These are phyloP conservation scores for Ferdinandea cuprea DNA, from an alignment of 2,888 invertebrate genomes.

Conservation along the genomic window DNA sequence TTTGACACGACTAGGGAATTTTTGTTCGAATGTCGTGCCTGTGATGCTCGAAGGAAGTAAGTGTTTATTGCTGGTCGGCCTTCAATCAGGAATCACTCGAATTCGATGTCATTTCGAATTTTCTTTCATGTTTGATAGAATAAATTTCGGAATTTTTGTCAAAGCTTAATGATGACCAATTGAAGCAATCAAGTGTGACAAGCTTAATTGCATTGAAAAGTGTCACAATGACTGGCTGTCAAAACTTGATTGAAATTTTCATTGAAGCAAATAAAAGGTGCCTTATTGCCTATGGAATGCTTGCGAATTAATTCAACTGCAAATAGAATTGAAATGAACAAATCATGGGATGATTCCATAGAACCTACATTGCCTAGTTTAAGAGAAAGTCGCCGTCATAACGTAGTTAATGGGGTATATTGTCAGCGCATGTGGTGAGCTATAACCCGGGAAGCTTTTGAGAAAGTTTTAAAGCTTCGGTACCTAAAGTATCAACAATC, in stretches of 20 bases:
- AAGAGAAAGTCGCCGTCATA: too few relatives aligned
- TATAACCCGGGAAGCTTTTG: too few relatives aligned
- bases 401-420: too few relatives aligned
- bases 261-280: too few relatives aligned
- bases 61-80: not conserved
- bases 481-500: too few relatives aligned
- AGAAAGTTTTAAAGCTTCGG: too few relatives aligned
- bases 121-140: slow-evolving; percentile 9
- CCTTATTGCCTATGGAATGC: too few relatives aligned
- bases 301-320: too few relatives aligned
- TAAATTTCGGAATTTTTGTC: slow-evolving; percentile 3
- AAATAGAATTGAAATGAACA: too few relatives aligned
- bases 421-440: too few relatives aligned
- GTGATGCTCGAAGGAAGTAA: not conserved
- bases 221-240: not conserved
- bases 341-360: too few relatives aligned
- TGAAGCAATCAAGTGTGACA: not conserved
- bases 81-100: slow-evolving; percentile 26
- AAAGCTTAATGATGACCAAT: slow-evolving; percentile 34
- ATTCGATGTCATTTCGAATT: slow-evolving; percentile 28
- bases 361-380: too few relatives aligned
- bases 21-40: not conserved
- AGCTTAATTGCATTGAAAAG: not conserved
- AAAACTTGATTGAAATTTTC: not conserved
- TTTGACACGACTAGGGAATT: not conserved